Base-by-base conservation (phyloP, 2,113 vertebrate species). In the Colossoma macropomum region DNA sequence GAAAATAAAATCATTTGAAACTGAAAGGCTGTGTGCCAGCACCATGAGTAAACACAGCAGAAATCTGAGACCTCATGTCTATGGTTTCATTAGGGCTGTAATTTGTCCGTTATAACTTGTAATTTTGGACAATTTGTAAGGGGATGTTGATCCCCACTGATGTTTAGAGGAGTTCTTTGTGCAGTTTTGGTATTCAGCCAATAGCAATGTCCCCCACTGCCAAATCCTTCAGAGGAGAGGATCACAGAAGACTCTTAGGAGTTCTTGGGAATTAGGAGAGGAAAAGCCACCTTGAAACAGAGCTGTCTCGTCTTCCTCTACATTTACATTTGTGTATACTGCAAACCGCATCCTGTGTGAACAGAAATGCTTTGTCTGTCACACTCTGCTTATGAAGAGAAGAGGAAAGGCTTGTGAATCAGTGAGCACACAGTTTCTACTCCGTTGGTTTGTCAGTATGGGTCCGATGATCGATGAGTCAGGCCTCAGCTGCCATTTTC, bases 371-470 rank as follows among this genome's bases (percentile, higher is more conserved):
- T 60, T 34, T 52, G 59, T 76, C 66, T 90, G 82, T 85, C 83
- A 87, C 76, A 88, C 41, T 13, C 88, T 86, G 81, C 77, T 80
- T 81, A 27, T 68, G 63, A 75, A 78, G 77, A 87, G 81, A 77
- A 62, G 60, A 84, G 86, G 70, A 89, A 32, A 62, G 79, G 63
- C 75, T 25, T 89, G 71, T 89, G 88, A 92, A 86, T 82, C 21
- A 8, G 34, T 91, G 88, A 89, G 86, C 75, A 78, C 76, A 89
- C 69, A 41, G 82, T 80, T 62, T 72, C 52, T 7, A 75, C 74
- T 80, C 75, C 60, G 65, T 79, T 85, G 81, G 66, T 60, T 89
- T 85, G 85, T 88, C 78, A 86, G 74, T 85, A 81, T 85, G 79
- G 62, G 84, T 85, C 69, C 80, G 74, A 23, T n/a, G 50, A 87